These are phyloP conservation scores for Montipora capricornis DNA, from an alignment of 64 coral and sea anemone genomes.

Conservation along the genomic window DNA sequence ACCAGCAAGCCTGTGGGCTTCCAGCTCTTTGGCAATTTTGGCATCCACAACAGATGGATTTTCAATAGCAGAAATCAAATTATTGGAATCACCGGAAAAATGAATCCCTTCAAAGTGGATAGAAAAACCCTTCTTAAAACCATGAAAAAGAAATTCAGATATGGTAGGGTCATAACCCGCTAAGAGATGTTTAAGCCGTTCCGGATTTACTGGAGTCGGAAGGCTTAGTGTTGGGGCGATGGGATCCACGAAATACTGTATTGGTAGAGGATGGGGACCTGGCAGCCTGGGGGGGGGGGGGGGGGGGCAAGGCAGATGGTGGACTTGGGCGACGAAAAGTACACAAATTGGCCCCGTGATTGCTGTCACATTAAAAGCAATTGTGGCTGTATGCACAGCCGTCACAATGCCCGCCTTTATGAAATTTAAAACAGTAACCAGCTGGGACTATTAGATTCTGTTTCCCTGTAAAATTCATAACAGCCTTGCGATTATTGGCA, in stretches of 20 bases:
- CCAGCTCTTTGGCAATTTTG: too few species aligned
- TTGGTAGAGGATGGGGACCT: neutral
- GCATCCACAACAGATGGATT: too few species aligned
- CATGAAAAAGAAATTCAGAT: neutral
- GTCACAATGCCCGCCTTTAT: neutral
- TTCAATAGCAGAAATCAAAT: too few species aligned
- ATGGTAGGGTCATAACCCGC: too few species aligned
- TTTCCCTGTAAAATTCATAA: neutral
- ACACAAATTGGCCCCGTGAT: neutral
- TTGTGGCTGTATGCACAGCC: neutral
- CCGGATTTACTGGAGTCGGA: neutral
- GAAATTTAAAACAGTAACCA: conserved; percentile 7
- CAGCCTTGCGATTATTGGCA: neutral
- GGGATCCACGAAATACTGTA: neutral
- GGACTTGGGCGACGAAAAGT: neutral
- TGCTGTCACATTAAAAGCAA: neutral
- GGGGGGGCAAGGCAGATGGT: neutral
- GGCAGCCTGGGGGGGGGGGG: neutral
- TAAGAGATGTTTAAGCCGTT: neutral
- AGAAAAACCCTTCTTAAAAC: neutral
- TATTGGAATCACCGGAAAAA: too few species aligned
- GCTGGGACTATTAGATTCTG: neutral
- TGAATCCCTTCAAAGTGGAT: too few species aligned
- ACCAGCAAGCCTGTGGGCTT: too few species aligned
- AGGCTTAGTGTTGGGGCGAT: neutral